Conservation (phyloP, 2,888 invertebrate species). For the Cephus runcator region DNA sequence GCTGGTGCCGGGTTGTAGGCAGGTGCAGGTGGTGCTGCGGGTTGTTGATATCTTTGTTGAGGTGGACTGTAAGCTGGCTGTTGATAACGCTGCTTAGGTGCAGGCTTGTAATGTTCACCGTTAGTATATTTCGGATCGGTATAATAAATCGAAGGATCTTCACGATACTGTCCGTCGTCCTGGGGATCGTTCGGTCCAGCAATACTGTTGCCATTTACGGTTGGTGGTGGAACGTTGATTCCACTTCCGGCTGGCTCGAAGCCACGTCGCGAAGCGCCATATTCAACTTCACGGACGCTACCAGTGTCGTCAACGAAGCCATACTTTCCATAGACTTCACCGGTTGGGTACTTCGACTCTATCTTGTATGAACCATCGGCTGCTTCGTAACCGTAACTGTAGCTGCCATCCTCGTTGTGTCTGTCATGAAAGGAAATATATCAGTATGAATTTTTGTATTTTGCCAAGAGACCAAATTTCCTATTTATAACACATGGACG, state of each 20-base stretch:
- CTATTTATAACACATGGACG: background rate
- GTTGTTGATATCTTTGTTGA: conserved; percentile 32
- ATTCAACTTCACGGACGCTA: conserved; percentile 81
- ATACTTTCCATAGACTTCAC: conserved; percentile 89
- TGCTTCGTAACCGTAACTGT: conserved; percentile 88
- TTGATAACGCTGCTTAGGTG: conserved; percentile 54
- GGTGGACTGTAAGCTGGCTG: conserved; percentile 40
- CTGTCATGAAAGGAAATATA: conserved; percentile 77
- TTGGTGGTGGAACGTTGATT: conserved; percentile 87
- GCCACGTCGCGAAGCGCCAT: conserved; percentile 84
- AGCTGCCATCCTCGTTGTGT: conserved; percentile 89
- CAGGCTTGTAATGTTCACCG: conserved; percentile 58
- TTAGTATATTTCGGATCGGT: conserved; percentile 74
- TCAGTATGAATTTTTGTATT: conserved; percentile 62
- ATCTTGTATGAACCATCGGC: conserved; percentile 90
- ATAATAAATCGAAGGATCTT: conserved; percentile 84
- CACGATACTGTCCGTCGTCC: conserved; percentile 88
- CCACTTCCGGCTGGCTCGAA: conserved; percentile 82
- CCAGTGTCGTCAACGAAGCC: conserved; percentile 88
- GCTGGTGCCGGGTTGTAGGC: conserved; percentile 25
- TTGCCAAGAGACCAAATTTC: background rate
- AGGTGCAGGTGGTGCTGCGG: conserved; percentile 36
- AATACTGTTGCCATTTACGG: conserved; percentile 67
- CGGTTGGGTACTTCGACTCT: conserved; percentile 85
- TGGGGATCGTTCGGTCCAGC: conserved; percentile 70